Conservation (phyloP, 2,113 vertebrate species). For the Petrocephalus microphthalmus region DNA sequence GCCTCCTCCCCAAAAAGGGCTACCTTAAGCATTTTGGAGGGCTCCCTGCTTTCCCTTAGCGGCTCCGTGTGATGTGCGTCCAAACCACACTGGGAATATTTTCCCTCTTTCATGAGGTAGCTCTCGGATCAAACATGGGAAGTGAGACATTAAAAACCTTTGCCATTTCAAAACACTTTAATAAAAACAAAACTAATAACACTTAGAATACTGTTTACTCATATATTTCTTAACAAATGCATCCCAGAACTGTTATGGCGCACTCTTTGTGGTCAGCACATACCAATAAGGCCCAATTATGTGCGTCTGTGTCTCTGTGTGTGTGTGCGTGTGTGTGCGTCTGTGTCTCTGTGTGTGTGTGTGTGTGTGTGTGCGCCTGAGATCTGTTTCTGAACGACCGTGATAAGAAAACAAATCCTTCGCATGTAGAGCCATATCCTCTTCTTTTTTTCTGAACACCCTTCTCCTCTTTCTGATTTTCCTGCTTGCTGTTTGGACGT, state of each 20-base stretch:
- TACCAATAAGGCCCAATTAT: neutral
- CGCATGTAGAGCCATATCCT: neutral
- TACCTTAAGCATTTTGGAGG: neutral
- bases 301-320: neutral
- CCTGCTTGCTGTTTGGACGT: neutral
- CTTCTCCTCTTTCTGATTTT: neutral
- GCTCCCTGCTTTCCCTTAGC: conserved; percentile 27
- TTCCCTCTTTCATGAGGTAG: conserved; percentile 42
- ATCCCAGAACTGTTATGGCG: neutral
- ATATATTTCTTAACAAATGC: neutral
- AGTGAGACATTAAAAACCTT: conserved; percentile 41
- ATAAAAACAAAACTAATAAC: conserved; percentile 24
- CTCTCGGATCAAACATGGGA: conserved; percentile 60
- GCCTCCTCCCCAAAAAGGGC: neutral
- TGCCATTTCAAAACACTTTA: conserved; percentile 22
- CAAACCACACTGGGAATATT: conserved; percentile 60
- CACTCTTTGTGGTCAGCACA: neutral
- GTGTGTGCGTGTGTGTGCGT: neutral
- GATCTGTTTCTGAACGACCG: neutral
- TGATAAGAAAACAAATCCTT: neutral
- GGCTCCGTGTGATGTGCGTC: conserved; percentile 57
- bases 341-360: neutral
- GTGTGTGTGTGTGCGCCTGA: neutral
- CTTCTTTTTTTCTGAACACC: neutral
- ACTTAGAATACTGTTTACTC: neutral